Base-by-base conservation (phyloP, 2,797 vertebrate genomes). In the Alosa sapidissima region DNA sequence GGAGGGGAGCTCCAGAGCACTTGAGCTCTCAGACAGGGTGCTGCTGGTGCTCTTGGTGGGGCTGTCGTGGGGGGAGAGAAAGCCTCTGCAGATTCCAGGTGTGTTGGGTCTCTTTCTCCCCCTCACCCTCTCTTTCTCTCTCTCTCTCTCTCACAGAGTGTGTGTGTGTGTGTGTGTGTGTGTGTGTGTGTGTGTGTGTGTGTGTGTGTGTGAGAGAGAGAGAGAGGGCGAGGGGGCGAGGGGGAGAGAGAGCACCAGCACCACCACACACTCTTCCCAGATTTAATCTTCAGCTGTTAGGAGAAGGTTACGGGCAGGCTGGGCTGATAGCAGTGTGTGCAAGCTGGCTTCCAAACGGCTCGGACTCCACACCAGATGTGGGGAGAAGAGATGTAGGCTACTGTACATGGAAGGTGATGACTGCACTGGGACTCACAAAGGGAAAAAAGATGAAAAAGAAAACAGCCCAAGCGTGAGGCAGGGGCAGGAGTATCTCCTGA, bases 51-150 rank as follows among this genome's bases (percentile, higher is more conserved):
- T 11, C 16, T 49, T 45, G 13, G 19, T 68, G 62, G 24, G 8
- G 62, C 3, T 62, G 21, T 6, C 5, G n/a, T 10, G 3, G 62
- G 28, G 24, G 28, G 62, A 8, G 86, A 78, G 54, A 75, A 45
- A n/a, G 51, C 47, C 84, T 88, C 83, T 89, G 65, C 85, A 75
- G 88, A 91, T 89, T 89, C 90, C 91, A 91, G 90, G 90, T 91
- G 89, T 90, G 84, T 87, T 81, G 65, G 55, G 81, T 81, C 81
- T 83, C 78, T 85, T 81, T 85, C 85, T 68, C 58, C 78, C 85
- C 83, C 65, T 83, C 83, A 45, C 62, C 84, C 75, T 81, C 14
- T 65, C 60, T 28, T 3, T 78, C 72, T 78, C 72, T 41, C 11
- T 47, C 72, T 21, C 72, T 8, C 36, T 36, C 68, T 19, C 72